Conservation (phyloP, 2,888 invertebrate species). For the Thereva nobilitata region DNA sequence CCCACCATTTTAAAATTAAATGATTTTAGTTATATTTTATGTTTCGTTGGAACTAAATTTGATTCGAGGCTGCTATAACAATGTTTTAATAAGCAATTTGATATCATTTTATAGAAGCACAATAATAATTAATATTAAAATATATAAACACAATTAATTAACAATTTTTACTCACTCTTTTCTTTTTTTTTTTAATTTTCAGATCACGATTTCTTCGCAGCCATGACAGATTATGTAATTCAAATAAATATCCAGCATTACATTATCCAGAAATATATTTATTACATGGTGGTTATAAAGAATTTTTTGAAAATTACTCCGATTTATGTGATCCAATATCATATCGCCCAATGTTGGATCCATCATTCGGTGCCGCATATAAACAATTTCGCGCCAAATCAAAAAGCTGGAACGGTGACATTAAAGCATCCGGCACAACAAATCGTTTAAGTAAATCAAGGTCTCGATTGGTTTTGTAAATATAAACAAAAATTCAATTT, state of each 20-base stretch:
- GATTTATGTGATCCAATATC: constrained; percentile 72
- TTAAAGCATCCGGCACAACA: constrained; percentile 49
- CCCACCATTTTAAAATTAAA: too few relatives aligned
- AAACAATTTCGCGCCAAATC: constrained; percentile 75
- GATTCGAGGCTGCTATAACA: too few relatives aligned
- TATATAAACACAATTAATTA: too few relatives aligned
- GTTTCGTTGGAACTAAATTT: too few relatives aligned
- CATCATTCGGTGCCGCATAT: constrained; percentile 72
- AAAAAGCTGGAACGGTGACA: constrained; percentile 70
- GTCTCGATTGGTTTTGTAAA: constrained; percentile 56
- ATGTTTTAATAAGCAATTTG: too few relatives aligned
- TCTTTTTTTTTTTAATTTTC: constrained; percentile 47
- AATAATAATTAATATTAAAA: too few relatives aligned
- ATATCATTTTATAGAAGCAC: too few relatives aligned
- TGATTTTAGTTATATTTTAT: too few relatives aligned
- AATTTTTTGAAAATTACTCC: constrained; percentile 73
- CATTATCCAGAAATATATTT: constrained; percentile 93
- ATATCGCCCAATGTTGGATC: constrained; percentile 87
- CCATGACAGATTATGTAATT: constrained; percentile 79
- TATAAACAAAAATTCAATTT: constrained; percentile 16
- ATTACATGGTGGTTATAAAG: constrained; percentile 86
- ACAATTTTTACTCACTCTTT: too few relatives aligned
- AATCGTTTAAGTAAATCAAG: constrained; percentile 56
- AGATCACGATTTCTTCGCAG: constrained; percentile 83
- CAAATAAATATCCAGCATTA: constrained; percentile 79